Base-by-base conservation (phyloP, 1,140 invertebrate genomes). In the Drosophila lini region DNA sequence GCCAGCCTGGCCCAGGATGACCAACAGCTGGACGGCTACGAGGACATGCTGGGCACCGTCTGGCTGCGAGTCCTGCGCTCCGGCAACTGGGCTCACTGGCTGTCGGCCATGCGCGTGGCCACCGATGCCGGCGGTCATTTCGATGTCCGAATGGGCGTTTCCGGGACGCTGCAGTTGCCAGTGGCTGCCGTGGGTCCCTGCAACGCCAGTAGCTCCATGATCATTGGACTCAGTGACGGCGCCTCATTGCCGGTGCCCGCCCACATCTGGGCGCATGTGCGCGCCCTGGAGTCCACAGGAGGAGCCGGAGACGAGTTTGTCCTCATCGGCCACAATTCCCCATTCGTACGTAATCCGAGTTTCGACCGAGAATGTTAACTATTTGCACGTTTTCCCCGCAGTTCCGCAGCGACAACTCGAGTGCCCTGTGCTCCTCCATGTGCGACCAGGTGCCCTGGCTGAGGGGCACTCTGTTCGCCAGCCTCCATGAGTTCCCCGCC, bases 371-470 rank as follows among this genome's bases (percentile, higher is more conserved):
- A 34, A 19, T 34, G 6, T 13, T 11, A 16, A 52, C 3, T 13
- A 36, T 53, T 32, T 52, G 9, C 1, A 48, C 31, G 22, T 15
- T 52, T 52, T 34, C 7, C 15, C 15, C 1, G 47, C 47, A 81
- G 76, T 25, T 60, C 11, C 57, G 38, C 13, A 48, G 15, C 45
- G 34, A 38, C 4, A 61, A 52, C 9, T 25, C 38, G 10, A 38
- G 34, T 2, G 42, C 52, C 3, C 3, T 82, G 3, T 82, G 80
- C 40, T 6, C n/a, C 8, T 75, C 56, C 34, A 83, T 79, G 40
- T 82, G 80, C 60, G 9, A 83, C 15, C 36, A 76, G 47, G 63
- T 82, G 13, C 31, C 64, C n/a, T 82, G 80, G 80, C 56, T 83
- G 10, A 69, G 11, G 61, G 36, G 50, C 11, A 83, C 36, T n/a